Base-by-base conservation (phyloP, 2,797 vertebrate species). In the Phrynocephalus guinanensis region DNA sequence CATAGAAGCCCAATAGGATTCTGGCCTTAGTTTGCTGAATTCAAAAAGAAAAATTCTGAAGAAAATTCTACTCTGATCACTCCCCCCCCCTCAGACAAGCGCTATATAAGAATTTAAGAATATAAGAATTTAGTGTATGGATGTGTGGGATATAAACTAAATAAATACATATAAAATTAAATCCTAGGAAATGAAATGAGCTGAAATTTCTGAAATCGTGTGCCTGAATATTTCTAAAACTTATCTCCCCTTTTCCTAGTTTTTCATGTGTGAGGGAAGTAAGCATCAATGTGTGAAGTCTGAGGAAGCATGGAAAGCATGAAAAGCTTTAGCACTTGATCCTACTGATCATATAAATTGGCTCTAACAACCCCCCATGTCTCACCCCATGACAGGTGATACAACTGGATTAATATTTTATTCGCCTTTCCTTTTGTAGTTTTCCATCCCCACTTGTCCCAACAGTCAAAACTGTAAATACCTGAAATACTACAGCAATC, bases 401-500 rank as follows among this genome's bases (percentile, higher is more conserved):
- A 30, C 83, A 89, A 91, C 1, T 0, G 38, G 24, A 50, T 48
- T 81, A 50, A 71, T 82, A 52, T 70, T 68, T 22, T 28, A 78
- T 7, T 11, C 0, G 24, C 1, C 50, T 1, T 77, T 44, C 50
- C 72, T 71, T 30, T 1, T 71, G 79, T 24, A 33, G 33, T 6
- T 67, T 60, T 89, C 82, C 48, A 67, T 86, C 79, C 82, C 84
- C 67, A 83, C 88, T 79, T 67, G 68, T 91, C 86, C 30, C 71
- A 80, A 84, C 38, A 44, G 83, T 83, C 28, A 82, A 38, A 56
- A 30, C 10, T 77, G 28, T 9, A 16, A 79, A 77, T 79, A 90
- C 60, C 84, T 90, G 88, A 88, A 91, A 87, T 1, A 90, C 86
- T 87, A 91, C 86, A 91, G 86, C 82, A 0, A 0, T 72, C 88